A percentile compares a stretch with the other conserved stretches of the same genome.
Evolutionary conservation across 2,797 vertebrate species (phyloP).

Genomic region (Odontamblyopus lacepedii): DNA sequence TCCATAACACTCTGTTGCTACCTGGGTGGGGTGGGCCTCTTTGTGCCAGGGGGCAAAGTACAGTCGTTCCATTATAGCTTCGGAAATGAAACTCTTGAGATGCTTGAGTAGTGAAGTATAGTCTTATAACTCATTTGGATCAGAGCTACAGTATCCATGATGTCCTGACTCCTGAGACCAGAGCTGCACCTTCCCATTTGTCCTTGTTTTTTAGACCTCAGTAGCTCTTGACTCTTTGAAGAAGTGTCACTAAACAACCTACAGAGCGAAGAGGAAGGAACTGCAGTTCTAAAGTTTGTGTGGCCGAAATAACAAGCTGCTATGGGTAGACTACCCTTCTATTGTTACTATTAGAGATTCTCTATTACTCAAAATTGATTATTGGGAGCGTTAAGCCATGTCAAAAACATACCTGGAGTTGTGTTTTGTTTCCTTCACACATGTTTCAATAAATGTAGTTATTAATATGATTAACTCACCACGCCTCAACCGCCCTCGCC

Average conservation of each 20-base stretch:
- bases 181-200: slow-evolving; percentile 15
- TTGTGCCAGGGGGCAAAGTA: slow-evolving; percentile 19
- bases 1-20: neutral
- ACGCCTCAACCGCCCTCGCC: too few relatives aligned
- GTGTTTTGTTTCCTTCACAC: too few relatives aligned
- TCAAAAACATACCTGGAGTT: too few relatives aligned
- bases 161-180: slow-evolving; percentile 19
- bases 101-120: neutral
- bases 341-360: too few relatives aligned
- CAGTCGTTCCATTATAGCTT: slow-evolving; percentile 33
- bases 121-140: slow-evolving; percentile 25
- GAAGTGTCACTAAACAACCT: slow-evolving; percentile 40
- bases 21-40: slow-evolving; percentile 8
- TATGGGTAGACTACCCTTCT: too few relatives aligned
- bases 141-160: slow-evolving; percentile 3
- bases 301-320: neutral
- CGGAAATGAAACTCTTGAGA: slow-evolving; percentile 33
- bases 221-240: slow-evolving; percentile 57
- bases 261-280: slow-evolving; percentile 14
- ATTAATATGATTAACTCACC: too few relatives aligned
- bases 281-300: slow-evolving; percentile 1
- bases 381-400: too few relatives aligned
- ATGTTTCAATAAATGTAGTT: too few relatives aligned
- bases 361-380: too few relatives aligned
- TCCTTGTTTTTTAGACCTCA: slow-evolving; percentile 31